phyloP scores from a whole-genome alignment of 2,888 invertebrate genomes.

The Drosophila macrospina region DNA sequence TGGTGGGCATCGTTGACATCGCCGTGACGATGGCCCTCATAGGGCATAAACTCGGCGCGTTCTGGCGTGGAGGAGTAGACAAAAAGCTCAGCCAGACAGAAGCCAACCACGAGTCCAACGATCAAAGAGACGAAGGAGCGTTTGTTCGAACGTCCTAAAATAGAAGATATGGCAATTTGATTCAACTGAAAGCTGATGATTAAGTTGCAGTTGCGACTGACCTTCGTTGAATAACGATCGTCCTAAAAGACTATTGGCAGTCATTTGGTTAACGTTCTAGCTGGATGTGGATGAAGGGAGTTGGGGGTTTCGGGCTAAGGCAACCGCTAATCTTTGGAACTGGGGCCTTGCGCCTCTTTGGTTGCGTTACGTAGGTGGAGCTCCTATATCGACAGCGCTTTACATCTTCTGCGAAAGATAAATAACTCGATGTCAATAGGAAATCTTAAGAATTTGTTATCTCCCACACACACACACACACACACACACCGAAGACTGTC shows the following conservation, averaged over 20 bases:
- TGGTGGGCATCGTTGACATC: slow-evolving; percentile 85
- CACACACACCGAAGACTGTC: slow-evolving; percentile 1
- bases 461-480: too few species aligned
- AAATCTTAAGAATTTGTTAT: too few species aligned
- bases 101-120: slow-evolving; percentile 84
- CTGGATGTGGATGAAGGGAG: background rate
- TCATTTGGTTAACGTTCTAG: slow-evolving; percentile 66
- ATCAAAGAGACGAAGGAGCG: slow-evolving; percentile 83
- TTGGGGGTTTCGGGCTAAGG: background rate
- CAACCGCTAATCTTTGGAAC: slow-evolving; percentile 19
- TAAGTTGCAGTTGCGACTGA: slow-evolving; percentile 26
- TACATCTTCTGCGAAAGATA: slow-evolving; percentile 75
- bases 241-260: slow-evolving; percentile 75
- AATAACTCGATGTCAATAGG: slow-evolving; percentile 2
- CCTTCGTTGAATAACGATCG: slow-evolving; percentile 77
- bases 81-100: slow-evolving; percentile 84
- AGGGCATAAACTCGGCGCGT: slow-evolving; percentile 76
- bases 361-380: slow-evolving; percentile 61
- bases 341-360: slow-evolving; percentile 64
- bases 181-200: background rate
- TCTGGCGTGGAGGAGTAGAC: slow-evolving; percentile 79
- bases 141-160: slow-evolving; percentile 85
- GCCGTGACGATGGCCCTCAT: slow-evolving; percentile 81
- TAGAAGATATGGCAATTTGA: background rate
- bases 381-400: slow-evolving; percentile 40